phyloP scores from a whole-genome alignment of 1,140 invertebrate species.

The Limonius californicus region DNA sequence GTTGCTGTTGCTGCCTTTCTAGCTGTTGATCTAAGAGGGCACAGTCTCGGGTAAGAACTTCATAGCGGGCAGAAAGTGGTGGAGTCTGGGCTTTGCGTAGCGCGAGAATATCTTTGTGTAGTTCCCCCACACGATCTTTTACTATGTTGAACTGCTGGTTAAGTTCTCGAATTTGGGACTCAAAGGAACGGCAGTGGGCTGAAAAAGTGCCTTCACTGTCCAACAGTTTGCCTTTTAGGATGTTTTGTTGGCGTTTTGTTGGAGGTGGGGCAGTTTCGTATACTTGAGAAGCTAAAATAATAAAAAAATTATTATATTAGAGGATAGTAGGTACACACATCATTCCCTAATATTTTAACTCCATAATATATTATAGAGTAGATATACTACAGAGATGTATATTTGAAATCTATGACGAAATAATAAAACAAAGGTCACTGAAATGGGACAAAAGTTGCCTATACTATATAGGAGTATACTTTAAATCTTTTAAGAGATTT shows the following conservation, averaged over 20 bases:
- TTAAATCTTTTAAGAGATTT: too few species aligned
- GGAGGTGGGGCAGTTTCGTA: slow-evolving; percentile 45
- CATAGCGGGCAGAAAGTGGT: slow-evolving; percentile 55
- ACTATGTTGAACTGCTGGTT: slow-evolving; percentile 60
- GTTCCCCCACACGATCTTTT: slow-evolving; percentile 60
- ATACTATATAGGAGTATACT: too few species aligned
- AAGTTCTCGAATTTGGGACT: slow-evolving; percentile 58
- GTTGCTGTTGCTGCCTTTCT: slow-evolving; percentile 59
- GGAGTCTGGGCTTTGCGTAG: slow-evolving; percentile 56
- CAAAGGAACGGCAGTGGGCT: slow-evolving; percentile 63
- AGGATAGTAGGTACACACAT: too few species aligned
- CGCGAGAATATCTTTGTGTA: slow-evolving; percentile 58
- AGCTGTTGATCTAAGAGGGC: slow-evolving; percentile 60
- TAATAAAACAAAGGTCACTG: too few species aligned
- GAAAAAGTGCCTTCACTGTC: slow-evolving; percentile 60
- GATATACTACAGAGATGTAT: too few species aligned
- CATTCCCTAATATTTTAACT: too few species aligned
- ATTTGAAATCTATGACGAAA: too few species aligned
- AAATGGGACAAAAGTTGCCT: too few species aligned
- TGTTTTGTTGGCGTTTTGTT: slow-evolving; percentile 49
- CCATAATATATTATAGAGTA: too few species aligned
- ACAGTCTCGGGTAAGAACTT: slow-evolving; percentile 59
- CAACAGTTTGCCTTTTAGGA: slow-evolving; percentile 48
- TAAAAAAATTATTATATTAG: not conserved
- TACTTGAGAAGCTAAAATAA: slow-evolving; percentile 30